Percentiles rank a stretch among this genome's conserved stretches.
Evolutionary conservation across 1,140 invertebrate species (phyloP).

Genomic region (Linepithema humile): DNA sequence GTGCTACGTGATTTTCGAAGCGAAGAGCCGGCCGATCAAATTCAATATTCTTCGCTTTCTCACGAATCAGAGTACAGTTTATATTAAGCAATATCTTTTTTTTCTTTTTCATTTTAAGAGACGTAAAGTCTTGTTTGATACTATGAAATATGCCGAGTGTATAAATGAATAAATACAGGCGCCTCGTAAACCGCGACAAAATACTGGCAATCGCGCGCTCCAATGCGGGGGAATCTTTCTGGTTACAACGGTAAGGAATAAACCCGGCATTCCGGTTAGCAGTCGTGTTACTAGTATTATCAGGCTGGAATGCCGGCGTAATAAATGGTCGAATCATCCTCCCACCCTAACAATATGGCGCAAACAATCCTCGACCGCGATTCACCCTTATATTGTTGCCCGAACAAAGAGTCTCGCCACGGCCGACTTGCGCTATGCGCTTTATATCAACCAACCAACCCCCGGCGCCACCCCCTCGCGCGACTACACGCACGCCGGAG

Average conservation of each 20-base stretch:
- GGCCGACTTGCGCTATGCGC: conserved; percentile 78
- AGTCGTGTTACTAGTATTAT: conserved; percentile 80
- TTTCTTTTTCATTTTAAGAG: too few relatives aligned
- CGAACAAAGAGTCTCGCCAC: conserved; percentile 80
- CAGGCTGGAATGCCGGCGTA: conserved; percentile 81
- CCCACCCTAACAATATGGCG: conserved; percentile 56
- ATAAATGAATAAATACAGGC: not conserved
- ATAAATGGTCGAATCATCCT: conserved; percentile 81
- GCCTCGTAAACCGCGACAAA: not conserved
- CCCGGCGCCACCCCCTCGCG: conserved; percentile 46
- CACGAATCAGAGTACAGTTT: not conserved
- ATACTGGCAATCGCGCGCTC: conserved; percentile 5
- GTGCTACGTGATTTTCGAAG: not conserved
- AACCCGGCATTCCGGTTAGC: conserved; percentile 66
- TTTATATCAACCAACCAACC: conserved; percentile 71
- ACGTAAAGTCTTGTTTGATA: too few relatives aligned
- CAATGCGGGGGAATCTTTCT: conserved; percentile 28
- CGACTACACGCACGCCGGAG: conserved; percentile 31
- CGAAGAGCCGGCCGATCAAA: not conserved
- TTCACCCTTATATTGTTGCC: conserved; percentile 83
- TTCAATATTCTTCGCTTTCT: not conserved
- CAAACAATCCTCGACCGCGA: conserved; percentile 72
- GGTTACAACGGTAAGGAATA: conserved; percentile 63
- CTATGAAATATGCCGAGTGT: not conserved
- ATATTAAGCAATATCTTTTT: too few relatives aligned